Base-by-base conservation (phyloP, 2,113 vertebrate species). In the Muscicapa adusta region DNA sequence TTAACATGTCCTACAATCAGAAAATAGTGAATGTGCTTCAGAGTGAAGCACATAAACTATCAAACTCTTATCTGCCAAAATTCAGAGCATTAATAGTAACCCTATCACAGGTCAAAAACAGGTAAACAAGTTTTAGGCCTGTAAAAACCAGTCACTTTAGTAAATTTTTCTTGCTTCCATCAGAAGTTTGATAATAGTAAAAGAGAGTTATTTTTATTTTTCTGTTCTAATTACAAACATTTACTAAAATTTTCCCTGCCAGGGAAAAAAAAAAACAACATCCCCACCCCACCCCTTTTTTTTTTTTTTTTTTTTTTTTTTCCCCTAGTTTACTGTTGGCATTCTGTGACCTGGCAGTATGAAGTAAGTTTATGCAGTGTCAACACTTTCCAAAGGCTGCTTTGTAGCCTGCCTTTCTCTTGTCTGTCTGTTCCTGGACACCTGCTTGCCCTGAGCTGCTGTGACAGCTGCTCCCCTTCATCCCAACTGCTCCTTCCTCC, bases 11-110 rank as follows among this genome's bases (percentile, higher is more conserved):
- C 11, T 36, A 56, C 4, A 82, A 25, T 15, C 8, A 36, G 43
- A 31, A 34, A n/a, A 47, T 18, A 56, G 14, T 0, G 0, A 40
- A 54, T 28, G 6, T 28, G 7, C 28, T 38, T 40, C 28, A 16
- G 9, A 88, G 6, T 2, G 13, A 90, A 92, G 20, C 10, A 60
- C 10, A 60, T 26, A 38, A 66, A 13, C 14, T 43, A 50, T 20
- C 16, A 74, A 53, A 87, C 12, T 47, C 6, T 42, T 57, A 14
- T 14, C 40, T 81, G 48, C 12, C 25, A 67, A 63, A 71, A 89
- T 72, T 91, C 43, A 60, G 25, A 72, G 25, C 8, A 24, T 18
- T 77, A 73, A 28, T 3, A 70, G 10, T 25, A 68, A 73, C 8
- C 4, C 9, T n/a, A 8, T 42, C 28, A 82, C 9, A 61, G 29